Evolutionary conservation across 2,797 vertebrate species (phyloP), one percentile per base, ranked within the genome.

Genomic region (Apogon hyalosoma): DNA sequence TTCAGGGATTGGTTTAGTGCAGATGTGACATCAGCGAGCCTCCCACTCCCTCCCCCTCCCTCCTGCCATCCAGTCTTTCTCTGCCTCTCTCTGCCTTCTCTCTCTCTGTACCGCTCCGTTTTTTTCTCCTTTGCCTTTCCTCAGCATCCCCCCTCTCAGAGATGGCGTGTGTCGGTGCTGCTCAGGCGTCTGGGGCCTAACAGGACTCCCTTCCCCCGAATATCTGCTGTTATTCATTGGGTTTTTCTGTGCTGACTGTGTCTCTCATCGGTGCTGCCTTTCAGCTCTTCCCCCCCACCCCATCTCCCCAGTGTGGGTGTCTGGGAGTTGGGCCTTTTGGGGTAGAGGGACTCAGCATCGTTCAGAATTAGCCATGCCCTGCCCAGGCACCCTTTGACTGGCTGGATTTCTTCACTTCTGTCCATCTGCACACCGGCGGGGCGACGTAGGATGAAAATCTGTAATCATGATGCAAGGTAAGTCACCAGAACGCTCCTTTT

Each of bases 391-490:
- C 87, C 73, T 86, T 49, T 89, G 87, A 90, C 86, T 72, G 49
- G 69, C 78, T 42, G 81, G 85, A 81, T 84, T 53, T 72, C 49
- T 82, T 55, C 39, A 15, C 73, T 75, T 69, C 70, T 77, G 43
- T 61, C 68, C 40, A 52, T 71, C 87, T 79, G 74, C 79, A 65
- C 73, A 75, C 73, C 76, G 55, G 82, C 40, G 54, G 69, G 85
- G 73, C 84, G 63, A 81, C 88, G 63, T 90, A 92, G 94, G 93
- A 94, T 95, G 93, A 94, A 88, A 93, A 93, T 91, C 92, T 90
- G 93, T 89, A 87, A 77, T 58, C 90, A 95, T 95, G 94, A 95
- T 95, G 93, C 93, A 95, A 95, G 94, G 93, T 95, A 91, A 85
- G 82, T 62, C 2, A 58, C 73, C 52, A 50, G 57, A 58, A 18